A percentile compares a stretch with the other conserved stretches of the same genome.
Evolutionary conservation across 2,888 invertebrate species (phyloP).

Genomic region (Drosophila nr. perissopoda): DNA sequence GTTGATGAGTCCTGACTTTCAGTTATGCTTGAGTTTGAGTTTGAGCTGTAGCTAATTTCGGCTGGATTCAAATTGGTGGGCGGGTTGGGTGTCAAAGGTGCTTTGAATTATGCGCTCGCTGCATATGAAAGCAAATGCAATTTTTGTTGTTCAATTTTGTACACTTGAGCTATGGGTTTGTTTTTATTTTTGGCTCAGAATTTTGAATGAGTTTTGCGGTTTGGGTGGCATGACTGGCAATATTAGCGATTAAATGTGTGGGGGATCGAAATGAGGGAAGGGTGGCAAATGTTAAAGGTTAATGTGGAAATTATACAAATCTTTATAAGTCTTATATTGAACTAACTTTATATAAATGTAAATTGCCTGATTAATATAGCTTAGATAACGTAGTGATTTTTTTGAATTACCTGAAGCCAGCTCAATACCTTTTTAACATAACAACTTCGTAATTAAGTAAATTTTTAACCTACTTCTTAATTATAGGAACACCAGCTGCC

Average conservation of each 20-base stretch:
- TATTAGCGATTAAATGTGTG: not conserved
- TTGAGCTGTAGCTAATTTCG: slow-evolving; percentile 65
- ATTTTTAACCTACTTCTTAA: not conserved
- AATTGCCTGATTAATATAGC: not conserved
- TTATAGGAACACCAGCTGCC: not conserved
- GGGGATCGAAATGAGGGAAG: not conserved
- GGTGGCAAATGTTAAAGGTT: not conserved
- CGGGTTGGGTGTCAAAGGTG: slow-evolving; percentile 35
- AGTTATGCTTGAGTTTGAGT: slow-evolving; percentile 12
- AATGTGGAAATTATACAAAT: not conserved
- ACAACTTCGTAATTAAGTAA: not conserved
- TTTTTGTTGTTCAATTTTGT: slow-evolving; percentile 69
- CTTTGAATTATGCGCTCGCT: slow-evolving; percentile 48
- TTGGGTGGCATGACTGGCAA: not conserved
- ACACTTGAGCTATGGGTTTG: slow-evolving; percentile 40
- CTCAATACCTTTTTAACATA: not conserved
- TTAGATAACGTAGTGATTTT: not conserved
- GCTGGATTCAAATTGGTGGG: slow-evolving; percentile 7
- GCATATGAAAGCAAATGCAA: slow-evolving; percentile 58
- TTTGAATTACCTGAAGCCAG: not conserved
- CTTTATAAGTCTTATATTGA: not conserved
- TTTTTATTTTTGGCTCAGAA: slow-evolving; percentile 14
- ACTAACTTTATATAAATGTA: not conserved
- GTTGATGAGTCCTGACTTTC: slow-evolving; percentile 42
- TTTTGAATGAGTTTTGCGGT: slow-evolving; percentile 3